Conservation (phyloP, 2,113 vertebrate genomes). For the Hyla sarda region DNA sequence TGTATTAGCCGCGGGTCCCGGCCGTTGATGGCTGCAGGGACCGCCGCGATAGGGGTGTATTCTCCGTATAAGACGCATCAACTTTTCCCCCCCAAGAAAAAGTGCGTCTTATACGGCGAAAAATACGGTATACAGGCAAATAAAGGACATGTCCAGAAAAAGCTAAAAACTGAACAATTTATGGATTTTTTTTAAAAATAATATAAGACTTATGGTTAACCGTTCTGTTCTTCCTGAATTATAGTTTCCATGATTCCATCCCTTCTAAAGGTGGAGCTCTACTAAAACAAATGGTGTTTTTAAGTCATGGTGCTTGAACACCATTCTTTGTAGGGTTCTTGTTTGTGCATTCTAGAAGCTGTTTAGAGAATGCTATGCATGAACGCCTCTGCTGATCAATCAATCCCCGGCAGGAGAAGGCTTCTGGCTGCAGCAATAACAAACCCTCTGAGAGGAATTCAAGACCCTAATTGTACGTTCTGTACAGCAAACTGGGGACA, state of each 20-base stretch:
- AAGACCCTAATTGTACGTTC: not conserved
- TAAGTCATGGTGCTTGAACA: conserved; percentile 1
- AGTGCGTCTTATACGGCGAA: no score
- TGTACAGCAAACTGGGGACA: not conserved
- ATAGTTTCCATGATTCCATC: conserved; percentile 8
- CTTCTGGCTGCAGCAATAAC: conserved; percentile 35
- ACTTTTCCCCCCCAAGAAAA: no score
- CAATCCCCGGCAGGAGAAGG: conserved; percentile 5
- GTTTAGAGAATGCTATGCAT: conserved; percentile 15
- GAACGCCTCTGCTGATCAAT: conserved; percentile 36
- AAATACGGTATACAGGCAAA: no score
- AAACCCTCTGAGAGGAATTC: conserved; percentile 4
- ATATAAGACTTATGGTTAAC: not conserved
- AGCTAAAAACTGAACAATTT: not conserved
- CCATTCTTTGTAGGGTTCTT: conserved; percentile 23
- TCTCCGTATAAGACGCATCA: no score
- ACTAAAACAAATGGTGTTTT: conserved; percentile 32
- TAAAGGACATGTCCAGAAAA: not conserved
- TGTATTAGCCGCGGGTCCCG: no score
- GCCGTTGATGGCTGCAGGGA: no score
- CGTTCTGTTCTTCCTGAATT: not conserved
- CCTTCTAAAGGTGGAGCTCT: not conserved
- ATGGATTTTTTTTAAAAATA: not conserved
- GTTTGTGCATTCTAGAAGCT: conserved; percentile 20
- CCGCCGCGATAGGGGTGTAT: no score